Base-by-base conservation (phyloP, 92 coral and sea anemone species). In the Umimayanthus chanpuru region DNA sequence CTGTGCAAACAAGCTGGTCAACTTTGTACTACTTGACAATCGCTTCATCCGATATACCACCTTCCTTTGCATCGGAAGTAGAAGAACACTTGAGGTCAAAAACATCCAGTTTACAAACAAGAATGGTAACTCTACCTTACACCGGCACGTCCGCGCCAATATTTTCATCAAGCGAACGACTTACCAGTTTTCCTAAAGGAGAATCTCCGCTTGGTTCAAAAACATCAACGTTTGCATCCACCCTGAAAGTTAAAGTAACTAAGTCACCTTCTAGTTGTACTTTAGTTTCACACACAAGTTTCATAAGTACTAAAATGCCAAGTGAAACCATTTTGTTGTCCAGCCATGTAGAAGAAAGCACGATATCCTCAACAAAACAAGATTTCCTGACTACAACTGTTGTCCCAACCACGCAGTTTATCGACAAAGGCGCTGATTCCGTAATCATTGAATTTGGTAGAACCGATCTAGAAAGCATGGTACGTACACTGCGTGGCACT, bases 371-470 rank as follows among this genome's bases (percentile, higher is more conserved):
- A 23, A 25, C 64, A 29, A 78, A 50, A 21, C 32, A 41, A 32
- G 81, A 5, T 77, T 41, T 41, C 81, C 43, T 21, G 28, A 79
- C 67, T 1, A 56, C 64, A 28, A 11, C 68, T 15, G 65, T 50
- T 16, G 41, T 20, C 36, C 15, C 70, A 3, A 80, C 29, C 5
- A 30, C 72, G 10, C 44, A 43, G 39, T 25, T 66, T 49, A 29
- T 14, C 65, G 26, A 15, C n/a, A 5, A 80, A 75, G 15, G 79
- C 53, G 68, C 70, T 14, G 68, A 55, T 50, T 80, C 72, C 20
- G 68, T 80, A 23, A 65, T 80, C 38, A 80, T 80, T 14, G n/a
- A 80, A 30, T 78, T 78, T 44, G 70, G 84, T 0, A 61, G 12
- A 80, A 20, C n/a, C 0, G 71, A 80, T 30, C 70, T 53, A 55